Evolutionary conservation across 2,888 invertebrate genomes (phyloP).

Genomic region (Heliothis peltigera): DNA sequence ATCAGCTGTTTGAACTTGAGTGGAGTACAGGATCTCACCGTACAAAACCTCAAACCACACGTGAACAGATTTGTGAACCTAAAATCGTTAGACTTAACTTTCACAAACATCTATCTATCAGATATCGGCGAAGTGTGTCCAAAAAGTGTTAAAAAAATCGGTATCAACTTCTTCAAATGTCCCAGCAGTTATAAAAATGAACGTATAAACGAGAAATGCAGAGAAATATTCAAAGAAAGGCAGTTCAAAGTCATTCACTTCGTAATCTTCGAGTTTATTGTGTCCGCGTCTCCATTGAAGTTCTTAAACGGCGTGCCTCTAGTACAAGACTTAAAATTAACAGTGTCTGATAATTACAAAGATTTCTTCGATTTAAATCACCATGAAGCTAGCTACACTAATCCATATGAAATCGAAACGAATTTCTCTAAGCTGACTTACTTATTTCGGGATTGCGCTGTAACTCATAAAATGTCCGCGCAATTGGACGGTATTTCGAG

Average conservation of each 20-base stretch:
- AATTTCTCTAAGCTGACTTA: constrained; percentile 60
- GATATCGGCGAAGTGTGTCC: constrained; percentile 67
- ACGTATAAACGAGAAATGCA: constrained; percentile 52
- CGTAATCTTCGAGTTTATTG: constrained; percentile 65
- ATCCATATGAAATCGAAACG: constrained; percentile 31
- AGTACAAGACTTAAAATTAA: constrained; percentile 64
- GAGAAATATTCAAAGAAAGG: constrained; percentile 60
- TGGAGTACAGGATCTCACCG: constrained; percentile 66
- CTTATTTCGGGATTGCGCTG: constrained; percentile 65
- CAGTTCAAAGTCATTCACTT: constrained; percentile 66
- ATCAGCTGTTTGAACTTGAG: constrained; percentile 66
- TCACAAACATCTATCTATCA: constrained; percentile 67
- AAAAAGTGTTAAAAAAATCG: constrained; percentile 61
- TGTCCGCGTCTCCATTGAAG: constrained; percentile 62
- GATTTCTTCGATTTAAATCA: constrained; percentile 57
- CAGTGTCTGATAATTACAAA: constrained; percentile 68
- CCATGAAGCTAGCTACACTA: constrained; percentile 12
- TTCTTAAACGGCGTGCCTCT: constrained; percentile 62
- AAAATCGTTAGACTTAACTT: constrained; percentile 68
- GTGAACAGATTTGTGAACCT: constrained; percentile 59
- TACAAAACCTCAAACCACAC: constrained; percentile 56
- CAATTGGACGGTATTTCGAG: constrained; percentile 64
- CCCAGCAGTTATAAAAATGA: constrained; percentile 56
- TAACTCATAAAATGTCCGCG: constrained; percentile 63
- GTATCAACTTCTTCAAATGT: constrained; percentile 68